Conservation (phyloP, 2,113 vertebrate genomes). For the Podarcis muralis region DNA sequence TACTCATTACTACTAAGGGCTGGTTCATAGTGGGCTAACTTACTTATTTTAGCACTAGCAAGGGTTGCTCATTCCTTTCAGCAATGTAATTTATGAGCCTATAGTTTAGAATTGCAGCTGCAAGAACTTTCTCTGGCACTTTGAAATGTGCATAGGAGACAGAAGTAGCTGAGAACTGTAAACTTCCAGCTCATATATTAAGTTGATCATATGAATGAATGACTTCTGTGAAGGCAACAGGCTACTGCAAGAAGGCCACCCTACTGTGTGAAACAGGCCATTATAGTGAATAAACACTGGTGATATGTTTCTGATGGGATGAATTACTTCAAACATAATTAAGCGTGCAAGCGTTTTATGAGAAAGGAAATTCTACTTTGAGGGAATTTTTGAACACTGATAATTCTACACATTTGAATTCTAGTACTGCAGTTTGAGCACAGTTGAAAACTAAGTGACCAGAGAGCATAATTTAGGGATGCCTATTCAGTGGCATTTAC, state of each 20-base stretch:
- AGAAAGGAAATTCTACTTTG: constrained; percentile 27
- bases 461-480: constrained; percentile 41
- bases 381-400: constrained; percentile 23
- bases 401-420: constrained; percentile 11
- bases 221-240: background rate
- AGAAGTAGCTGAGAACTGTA: background rate
- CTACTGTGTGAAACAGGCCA: background rate
- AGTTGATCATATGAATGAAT: background rate
- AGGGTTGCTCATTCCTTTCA: background rate
- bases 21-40: background rate
- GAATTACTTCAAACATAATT: constrained; percentile 13
- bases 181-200: background rate
- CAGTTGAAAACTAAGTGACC: constrained; percentile 31
- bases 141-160: background rate
- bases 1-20: background rate
- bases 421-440: background rate
- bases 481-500: constrained; percentile 31
- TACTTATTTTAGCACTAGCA: background rate
- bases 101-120: background rate
- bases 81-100: background rate
- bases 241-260: background rate
- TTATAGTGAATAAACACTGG: background rate
- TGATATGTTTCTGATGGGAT: background rate
- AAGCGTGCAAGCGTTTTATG: background rate
- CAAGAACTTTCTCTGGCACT: background rate